Conservation (phyloP, 2,113 vertebrate genomes). For the Anser brachyrhynchus region DNA sequence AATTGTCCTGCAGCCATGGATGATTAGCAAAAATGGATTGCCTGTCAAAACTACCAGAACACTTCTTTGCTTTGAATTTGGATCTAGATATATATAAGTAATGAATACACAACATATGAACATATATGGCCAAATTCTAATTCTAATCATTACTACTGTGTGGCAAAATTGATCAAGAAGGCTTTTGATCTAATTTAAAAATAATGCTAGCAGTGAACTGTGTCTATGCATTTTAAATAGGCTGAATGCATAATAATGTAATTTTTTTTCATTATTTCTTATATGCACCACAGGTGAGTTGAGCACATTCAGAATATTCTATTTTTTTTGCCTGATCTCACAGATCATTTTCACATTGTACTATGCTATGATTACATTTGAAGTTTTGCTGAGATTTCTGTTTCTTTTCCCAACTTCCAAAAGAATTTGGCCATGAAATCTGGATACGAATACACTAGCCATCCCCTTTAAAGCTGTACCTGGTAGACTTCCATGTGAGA, state of each 20-base stretch:
- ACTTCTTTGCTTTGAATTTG: neutral
- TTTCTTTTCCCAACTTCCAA: neutral
- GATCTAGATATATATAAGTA: neutral
- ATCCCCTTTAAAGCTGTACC: neutral
- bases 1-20: neutral
- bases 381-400: constrained; percentile 1
- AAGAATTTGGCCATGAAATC: neutral
- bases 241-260: neutral
- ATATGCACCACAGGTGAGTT: neutral
- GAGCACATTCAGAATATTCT: neutral
- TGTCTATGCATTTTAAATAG: neutral
- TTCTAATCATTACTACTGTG: neutral
- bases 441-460: neutral
- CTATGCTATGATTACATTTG: neutral
- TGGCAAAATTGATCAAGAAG: constrained; percentile 9
- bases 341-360: neutral
- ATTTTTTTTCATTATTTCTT: neutral
- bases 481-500: neutral
- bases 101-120: neutral
- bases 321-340: neutral
- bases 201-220: neutral
- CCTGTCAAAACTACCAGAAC: neutral
- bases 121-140: neutral
- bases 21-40: neutral
- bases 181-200: constrained; percentile 4